A percentile compares a stretch with the other conserved stretches of the same genome.
Evolutionary conservation across 2,113 vertebrate species (phyloP).

Genomic region (Chlamydotis undulata): DNA sequence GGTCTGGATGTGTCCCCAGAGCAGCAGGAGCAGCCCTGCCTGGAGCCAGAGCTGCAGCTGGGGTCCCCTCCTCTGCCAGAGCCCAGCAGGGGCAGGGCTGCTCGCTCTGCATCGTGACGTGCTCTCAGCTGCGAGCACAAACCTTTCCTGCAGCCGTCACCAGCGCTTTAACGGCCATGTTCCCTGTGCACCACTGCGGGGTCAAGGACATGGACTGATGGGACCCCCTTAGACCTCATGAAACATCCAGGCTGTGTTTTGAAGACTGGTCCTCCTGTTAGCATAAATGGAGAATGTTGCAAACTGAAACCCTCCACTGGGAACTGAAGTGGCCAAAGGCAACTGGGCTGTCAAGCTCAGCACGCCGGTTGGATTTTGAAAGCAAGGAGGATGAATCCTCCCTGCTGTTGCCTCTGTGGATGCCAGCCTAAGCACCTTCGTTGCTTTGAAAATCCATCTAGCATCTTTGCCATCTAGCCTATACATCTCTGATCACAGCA

Average conservation of each 20-base stretch:
- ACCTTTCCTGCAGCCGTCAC: background rate
- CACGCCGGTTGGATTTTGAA: background rate
- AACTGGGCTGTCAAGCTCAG: background rate
- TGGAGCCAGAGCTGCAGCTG: background rate
- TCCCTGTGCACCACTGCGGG: background rate
- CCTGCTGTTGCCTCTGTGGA: background rate
- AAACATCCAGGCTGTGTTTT: background rate
- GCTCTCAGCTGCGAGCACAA: background rate
- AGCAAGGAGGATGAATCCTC: background rate
- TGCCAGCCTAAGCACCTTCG: background rate
- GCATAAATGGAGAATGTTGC: background rate
- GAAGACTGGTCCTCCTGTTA: background rate
- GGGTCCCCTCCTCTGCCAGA: background rate
- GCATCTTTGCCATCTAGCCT: background rate
- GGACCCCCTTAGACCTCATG: background rate
- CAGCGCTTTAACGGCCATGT: background rate
- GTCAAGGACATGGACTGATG: background rate
- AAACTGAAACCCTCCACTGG: background rate
- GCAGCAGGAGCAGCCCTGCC: background rate
- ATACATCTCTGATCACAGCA: background rate
- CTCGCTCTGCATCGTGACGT: rapidly evolving
- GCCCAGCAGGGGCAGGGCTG: background rate
- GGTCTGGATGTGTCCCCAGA: background rate
- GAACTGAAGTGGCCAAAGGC: background rate
- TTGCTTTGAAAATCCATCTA: background rate